phyloP scores from a whole-genome alignment of 1,140 invertebrate genomes.

The Cydia pomonella region DNA sequence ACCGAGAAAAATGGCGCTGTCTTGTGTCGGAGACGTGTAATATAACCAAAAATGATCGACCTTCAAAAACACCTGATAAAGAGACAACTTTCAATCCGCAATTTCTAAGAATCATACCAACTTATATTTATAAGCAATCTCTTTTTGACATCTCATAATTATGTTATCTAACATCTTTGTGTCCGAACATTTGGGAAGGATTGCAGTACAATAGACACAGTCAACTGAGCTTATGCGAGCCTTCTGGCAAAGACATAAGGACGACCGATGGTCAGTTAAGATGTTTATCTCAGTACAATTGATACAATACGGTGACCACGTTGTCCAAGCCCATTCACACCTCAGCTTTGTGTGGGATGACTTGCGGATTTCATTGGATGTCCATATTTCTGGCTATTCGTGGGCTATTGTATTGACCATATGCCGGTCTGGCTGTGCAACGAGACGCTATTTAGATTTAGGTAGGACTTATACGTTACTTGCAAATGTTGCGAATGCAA shows the following conservation, averaged over 20 bases:
- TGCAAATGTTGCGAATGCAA: too few relatives aligned
- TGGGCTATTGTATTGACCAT: neutral
- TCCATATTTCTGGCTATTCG: neutral
- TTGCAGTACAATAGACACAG: neutral
- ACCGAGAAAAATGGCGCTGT: too few relatives aligned
- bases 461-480: too few relatives aligned
- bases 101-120: neutral
- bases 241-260: too few relatives aligned
- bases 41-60: too few relatives aligned
- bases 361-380: neutral
- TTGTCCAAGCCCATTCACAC: slow-evolving; percentile 12
- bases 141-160: slow-evolving; percentile 5
- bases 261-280: too few relatives aligned
- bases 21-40: too few relatives aligned
- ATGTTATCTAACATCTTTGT: neutral
- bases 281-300: neutral
- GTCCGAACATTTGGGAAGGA: neutral
- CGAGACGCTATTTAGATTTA: too few relatives aligned
- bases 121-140: slow-evolving; percentile 1
- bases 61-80: too few relatives aligned
- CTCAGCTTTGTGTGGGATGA: neutral
- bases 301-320: neutral
- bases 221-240: too few relatives aligned
- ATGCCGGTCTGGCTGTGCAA: neutral
- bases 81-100: too few relatives aligned